Evolutionary conservation across 2,888 invertebrate species (phyloP).

Genomic region (Pachycephus smyrnensis): DNA sequence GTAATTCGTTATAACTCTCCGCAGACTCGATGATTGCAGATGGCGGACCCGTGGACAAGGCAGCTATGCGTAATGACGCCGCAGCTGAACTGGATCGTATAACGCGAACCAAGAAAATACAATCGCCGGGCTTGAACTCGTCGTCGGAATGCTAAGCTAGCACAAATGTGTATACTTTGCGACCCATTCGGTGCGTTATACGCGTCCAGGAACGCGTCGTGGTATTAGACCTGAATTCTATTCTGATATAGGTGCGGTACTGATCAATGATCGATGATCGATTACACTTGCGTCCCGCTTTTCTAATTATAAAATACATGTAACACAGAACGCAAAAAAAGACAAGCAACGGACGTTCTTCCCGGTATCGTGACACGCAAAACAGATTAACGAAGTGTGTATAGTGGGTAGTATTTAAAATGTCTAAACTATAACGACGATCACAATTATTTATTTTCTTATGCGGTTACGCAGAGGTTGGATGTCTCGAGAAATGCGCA

Average conservation of each 20-base stretch:
- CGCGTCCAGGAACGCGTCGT: background rate
- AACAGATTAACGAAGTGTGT: background rate
- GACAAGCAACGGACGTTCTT: background rate
- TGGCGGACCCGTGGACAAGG: constrained; percentile 73
- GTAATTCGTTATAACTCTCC: background rate
- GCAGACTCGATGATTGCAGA: constrained; percentile 36
- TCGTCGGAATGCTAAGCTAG: constrained; percentile 54
- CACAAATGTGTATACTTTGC: constrained; percentile 5
- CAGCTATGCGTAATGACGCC: constrained; percentile 86
- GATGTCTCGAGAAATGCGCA: background rate
- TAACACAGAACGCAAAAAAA: background rate
- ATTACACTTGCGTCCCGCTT: background rate
- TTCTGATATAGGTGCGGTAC: background rate
- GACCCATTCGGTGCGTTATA: constrained; percentile 9
- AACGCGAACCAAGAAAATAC: constrained; percentile 76
- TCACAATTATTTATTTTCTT: background rate
- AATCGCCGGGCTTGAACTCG: constrained; percentile 61
- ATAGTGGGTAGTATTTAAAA: background rate
- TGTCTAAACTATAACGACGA: background rate
- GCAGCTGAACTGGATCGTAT: constrained; percentile 93
- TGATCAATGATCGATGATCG: background rate
- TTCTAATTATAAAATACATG: background rate
- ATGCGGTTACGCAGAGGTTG: background rate
- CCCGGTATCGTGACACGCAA: too few species aligned
- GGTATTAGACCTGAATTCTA: background rate